Conservation (phyloP, 2,888 invertebrate genomes). For the Morinoia aosen region DNA sequence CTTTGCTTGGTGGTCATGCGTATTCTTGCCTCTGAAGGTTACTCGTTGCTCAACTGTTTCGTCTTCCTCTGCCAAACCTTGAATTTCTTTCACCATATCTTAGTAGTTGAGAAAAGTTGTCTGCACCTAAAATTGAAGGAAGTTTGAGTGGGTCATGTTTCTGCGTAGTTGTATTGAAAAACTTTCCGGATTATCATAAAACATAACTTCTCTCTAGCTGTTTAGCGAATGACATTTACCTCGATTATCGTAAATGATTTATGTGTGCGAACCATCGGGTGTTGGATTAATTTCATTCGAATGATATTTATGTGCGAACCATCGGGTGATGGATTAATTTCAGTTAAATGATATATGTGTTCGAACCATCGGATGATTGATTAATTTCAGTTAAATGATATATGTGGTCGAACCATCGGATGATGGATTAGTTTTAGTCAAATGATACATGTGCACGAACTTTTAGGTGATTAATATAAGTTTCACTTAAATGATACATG, state of each 20-base stretch:
- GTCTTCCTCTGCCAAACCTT: neutral
- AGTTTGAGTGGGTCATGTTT: neutral
- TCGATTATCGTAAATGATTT: neutral
- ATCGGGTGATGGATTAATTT: no score
- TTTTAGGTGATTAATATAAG: no score
- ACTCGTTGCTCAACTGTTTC: neutral
- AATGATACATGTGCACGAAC: neutral
- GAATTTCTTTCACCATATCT: neutral
- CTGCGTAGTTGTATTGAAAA: neutral
- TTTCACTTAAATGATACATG: no score
- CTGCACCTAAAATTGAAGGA: neutral
- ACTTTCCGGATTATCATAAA: neutral
- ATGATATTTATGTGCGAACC: no score
- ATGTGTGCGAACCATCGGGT: neutral
- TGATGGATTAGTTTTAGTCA: no score
- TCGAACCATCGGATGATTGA: no score
- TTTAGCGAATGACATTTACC: no score
- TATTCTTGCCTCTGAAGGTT: constrained; percentile 17
- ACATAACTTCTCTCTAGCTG: no score
- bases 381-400: no score
- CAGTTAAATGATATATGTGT: neutral
- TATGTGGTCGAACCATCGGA: neutral
- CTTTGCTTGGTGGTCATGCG: neutral
- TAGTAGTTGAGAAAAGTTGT: neutral
- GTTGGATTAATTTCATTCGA: neutral